Percentiles rank a stretch among this genome's conserved stretches.
Conservation (phyloP, 2,888 invertebrate genomes). For the Drosophila tripunctata region DNA sequence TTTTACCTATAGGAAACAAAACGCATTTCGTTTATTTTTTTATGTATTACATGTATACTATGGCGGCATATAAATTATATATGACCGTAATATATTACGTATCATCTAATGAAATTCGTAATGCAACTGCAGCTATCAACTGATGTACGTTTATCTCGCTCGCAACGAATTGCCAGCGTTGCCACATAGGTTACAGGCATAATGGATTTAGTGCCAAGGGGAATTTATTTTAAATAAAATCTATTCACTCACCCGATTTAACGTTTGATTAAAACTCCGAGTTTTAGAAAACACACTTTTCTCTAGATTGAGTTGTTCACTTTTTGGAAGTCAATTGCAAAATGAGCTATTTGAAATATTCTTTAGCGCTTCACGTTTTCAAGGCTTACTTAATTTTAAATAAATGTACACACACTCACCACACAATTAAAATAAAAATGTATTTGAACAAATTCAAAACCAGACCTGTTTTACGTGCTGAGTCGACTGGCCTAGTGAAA, state of each 20-base stretch:
- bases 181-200: slow-evolving; percentile 11
- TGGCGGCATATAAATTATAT: background rate
- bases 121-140: slow-evolving; percentile 27
- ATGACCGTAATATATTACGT: background rate
- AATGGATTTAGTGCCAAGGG: background rate
- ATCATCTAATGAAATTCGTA: background rate
- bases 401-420: slow-evolving; percentile 40
- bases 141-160: slow-evolving; percentile 17
- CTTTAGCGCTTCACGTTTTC: background rate
- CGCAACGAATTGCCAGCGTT: background rate
- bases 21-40: background rate
- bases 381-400: slow-evolving; percentile 28
- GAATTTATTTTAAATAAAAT: background rate
- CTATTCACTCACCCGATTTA: slow-evolving; percentile 38
- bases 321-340: slow-evolving; percentile 41
- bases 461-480: slow-evolving; percentile 47
- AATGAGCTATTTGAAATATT: slow-evolving; percentile 22
- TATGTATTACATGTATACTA: rapidly evolving
- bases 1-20: rapidly evolving
- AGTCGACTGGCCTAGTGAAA: slow-evolving; percentile 52
- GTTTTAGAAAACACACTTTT: slow-evolving; percentile 14
- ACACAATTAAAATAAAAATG: slow-evolving; percentile 27
- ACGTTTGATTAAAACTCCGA: background rate
- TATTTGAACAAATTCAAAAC: slow-evolving; percentile 50
- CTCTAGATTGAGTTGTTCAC: slow-evolving; percentile 29